Conservation (phyloP, 2,113 vertebrate species). For the Glareola pratincola region DNA sequence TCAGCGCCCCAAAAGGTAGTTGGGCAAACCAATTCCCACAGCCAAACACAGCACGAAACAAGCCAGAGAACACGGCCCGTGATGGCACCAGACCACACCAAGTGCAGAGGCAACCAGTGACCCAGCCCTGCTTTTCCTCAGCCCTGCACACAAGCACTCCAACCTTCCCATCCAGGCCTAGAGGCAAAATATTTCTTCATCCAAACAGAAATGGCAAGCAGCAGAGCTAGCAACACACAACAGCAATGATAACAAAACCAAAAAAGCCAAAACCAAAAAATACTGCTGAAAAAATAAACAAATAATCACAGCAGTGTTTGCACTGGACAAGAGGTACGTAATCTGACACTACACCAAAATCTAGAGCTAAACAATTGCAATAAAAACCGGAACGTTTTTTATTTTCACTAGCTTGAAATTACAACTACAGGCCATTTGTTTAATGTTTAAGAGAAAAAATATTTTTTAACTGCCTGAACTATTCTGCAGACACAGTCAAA, state of each 20-base stretch:
- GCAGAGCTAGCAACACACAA: not conserved
- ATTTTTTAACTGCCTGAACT: not conserved
- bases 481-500: not conserved
- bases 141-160: rapidly evolving
- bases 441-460: not conserved
- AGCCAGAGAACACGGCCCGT: rapidly evolving
- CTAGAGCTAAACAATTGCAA: not conserved
- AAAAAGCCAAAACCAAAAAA: not conserved
- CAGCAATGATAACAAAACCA: not conserved
- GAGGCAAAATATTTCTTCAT: not conserved
- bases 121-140: not conserved
- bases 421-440: not conserved
- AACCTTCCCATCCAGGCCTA: not conserved
- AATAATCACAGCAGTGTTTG: not conserved
- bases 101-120: not conserved
- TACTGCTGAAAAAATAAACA: not conserved
- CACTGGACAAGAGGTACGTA: rapidly evolving
- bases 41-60: rapidly evolving
- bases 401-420: not conserved
- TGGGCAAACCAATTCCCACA: not conserved
- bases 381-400: not conserved
- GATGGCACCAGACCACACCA: not conserved
- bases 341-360: rapidly evolving
- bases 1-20: not conserved
- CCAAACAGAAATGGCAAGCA: not conserved